These are phyloP conservation scores for Dastarcus helophoroides DNA, from an alignment of 2,888 invertebrate species.

Conservation along the genomic window DNA sequence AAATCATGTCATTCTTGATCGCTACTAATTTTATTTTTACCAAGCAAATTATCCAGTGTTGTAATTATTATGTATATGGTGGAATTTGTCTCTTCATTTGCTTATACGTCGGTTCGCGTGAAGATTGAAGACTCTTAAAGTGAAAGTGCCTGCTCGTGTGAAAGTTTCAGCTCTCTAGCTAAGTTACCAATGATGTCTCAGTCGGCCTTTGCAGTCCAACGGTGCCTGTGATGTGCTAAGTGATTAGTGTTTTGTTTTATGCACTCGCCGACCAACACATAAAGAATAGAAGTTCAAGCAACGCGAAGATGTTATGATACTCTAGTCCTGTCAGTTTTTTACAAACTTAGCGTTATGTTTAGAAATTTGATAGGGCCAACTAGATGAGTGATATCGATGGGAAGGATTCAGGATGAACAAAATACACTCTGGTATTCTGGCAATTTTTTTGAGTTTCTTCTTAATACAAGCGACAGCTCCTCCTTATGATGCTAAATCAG, in stretches of 20 bases:
- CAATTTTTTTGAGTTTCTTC: slow-evolving; percentile 34
- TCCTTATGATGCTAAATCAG: slow-evolving; percentile 25
- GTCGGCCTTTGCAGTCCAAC: slow-evolving; percentile 33
- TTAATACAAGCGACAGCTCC: slow-evolving; percentile 36
- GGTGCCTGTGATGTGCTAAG: slow-evolving; percentile 31
- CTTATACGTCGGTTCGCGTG: too few species aligned
- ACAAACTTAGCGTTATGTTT: slow-evolving; percentile 4
- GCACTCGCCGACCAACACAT: slow-evolving; percentile 10
- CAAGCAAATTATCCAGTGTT: too few species aligned
- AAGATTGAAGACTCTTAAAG: slow-evolving; percentile 21
- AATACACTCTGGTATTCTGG: slow-evolving; percentile 34
- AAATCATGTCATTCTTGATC: too few species aligned
- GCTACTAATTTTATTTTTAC: too few species aligned
- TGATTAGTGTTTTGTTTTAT: slow-evolving; percentile 25
- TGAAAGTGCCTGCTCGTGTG: slow-evolving; percentile 36
- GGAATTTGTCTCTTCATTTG: too few species aligned
- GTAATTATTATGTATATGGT: slow-evolving; percentile 2
- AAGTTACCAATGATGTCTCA: slow-evolving; percentile 26
- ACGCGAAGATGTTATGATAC: background rate
- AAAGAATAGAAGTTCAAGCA: slow-evolving; percentile 3
- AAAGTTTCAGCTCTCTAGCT: slow-evolving; percentile 36
- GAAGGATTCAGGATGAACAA: slow-evolving; percentile 31
- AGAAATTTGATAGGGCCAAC: slow-evolving; percentile 3
- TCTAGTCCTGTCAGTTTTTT: too few species aligned
- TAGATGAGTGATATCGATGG: slow-evolving; percentile 16